These are phyloP conservation scores for Burhinus bistriatus DNA, from an alignment of 2,113 vertebrate species.

Conservation along the genomic window DNA sequence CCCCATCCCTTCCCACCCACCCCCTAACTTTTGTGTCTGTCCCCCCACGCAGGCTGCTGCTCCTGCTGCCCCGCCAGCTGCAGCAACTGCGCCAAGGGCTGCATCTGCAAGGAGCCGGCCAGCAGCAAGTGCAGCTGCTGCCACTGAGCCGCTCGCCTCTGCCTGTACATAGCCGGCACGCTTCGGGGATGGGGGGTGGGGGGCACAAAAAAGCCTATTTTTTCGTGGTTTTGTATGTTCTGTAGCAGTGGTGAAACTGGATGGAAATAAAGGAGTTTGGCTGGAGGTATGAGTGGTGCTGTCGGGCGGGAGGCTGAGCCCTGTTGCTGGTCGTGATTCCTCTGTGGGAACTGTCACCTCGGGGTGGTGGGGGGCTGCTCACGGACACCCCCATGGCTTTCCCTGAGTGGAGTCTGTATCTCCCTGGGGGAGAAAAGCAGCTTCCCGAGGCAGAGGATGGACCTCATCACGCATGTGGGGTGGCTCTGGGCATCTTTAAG, in stretches of 20 bases:
- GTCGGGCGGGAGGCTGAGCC: neutral
- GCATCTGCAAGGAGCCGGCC: conserved; percentile 85
- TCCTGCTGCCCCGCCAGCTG: conserved; percentile 86
- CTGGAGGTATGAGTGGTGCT: neutral
- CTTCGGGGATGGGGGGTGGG: neutral
- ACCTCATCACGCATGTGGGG: neutral
- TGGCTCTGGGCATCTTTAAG: neutral
- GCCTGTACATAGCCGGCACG: conserved; percentile 22
- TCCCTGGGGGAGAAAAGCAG: neutral
- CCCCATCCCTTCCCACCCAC: rapidly evolving
- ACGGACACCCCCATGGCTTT: rapidly evolving
- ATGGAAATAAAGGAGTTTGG: conserved; percentile 34
- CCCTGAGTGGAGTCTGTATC: neutral
- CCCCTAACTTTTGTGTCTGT: neutral
- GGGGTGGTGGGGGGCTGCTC: neutral
- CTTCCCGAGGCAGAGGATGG: rapidly evolving
- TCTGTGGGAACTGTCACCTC: rapidly evolving
- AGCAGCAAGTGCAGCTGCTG: conserved; percentile 86
- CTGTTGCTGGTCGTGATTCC: rapidly evolving
- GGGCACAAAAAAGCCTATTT: neutral
- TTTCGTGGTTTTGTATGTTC: neutral
- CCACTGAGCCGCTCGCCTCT: neutral
- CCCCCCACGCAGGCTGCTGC: conserved; percentile 82
- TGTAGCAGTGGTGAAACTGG: neutral
- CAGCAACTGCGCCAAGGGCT: conserved; percentile 89